Evolutionary conservation across 2,888 invertebrate species (phyloP).

Genomic region (Quadriops clusia): DNA sequence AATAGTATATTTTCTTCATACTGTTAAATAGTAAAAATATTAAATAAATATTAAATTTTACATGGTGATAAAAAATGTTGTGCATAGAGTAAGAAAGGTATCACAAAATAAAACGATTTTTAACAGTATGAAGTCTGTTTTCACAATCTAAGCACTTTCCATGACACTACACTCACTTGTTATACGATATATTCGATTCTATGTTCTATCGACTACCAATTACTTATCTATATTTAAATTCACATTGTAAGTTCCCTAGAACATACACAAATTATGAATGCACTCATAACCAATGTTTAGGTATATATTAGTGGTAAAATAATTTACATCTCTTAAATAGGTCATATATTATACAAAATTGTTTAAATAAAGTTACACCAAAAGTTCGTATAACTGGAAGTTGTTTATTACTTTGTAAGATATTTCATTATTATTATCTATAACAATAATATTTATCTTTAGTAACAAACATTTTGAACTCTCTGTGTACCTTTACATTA

Average conservation of each 20-base stretch:
- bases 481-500: too few species aligned
- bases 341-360: too few species aligned
- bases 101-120: slow-evolving; percentile 12
- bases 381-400: too few species aligned
- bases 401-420: too few species aligned
- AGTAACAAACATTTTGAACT: too few species aligned
- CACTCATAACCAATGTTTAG: slow-evolving; percentile 13
- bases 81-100: too few species aligned
- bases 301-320: too few species aligned
- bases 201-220: slow-evolving; percentile 35
- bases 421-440: too few species aligned
- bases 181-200: slow-evolving; percentile 36
- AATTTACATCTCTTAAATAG: too few species aligned
- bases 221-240: slow-evolving; percentile 32
- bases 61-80: too few species aligned
- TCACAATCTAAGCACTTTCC: slow-evolving; percentile 33
- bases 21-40: slow-evolving; percentile 8
- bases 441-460: too few species aligned
- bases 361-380: too few species aligned
- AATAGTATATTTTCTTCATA: slow-evolving; percentile 15
- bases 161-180: slow-evolving; percentile 36
- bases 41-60: slow-evolving; percentile 6
- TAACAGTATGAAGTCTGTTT: slow-evolving; percentile 26
- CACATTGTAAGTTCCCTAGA: slow-evolving; percentile 24
- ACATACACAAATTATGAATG: slow-evolving; percentile 14